A percentile compares a stretch with the other conserved stretches of the same genome.
phyloP scores from a whole-genome alignment of 2,113 vertebrate genomes.

The Halichoeres trimaculatus region DNA sequence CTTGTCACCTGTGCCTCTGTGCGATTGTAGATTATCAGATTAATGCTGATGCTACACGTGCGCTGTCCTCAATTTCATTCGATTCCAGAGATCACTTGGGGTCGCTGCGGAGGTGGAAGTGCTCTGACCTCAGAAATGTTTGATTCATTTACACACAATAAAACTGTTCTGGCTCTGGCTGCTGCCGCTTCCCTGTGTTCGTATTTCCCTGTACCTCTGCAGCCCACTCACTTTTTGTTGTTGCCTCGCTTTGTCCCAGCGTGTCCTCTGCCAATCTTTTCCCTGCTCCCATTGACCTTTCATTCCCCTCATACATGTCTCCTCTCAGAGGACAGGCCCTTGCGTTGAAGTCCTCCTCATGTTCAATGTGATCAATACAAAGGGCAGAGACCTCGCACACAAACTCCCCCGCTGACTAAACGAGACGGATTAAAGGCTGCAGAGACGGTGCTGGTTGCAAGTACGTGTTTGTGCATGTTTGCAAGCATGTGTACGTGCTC shows the following conservation, averaged over 20 bases:
- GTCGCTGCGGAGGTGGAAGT: constrained; percentile 61
- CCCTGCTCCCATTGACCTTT: constrained; percentile 72
- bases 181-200: constrained; percentile 47
- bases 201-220: constrained; percentile 46
- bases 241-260: constrained; percentile 48
- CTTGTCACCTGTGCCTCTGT: constrained; percentile 72
- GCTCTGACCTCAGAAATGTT: constrained; percentile 67
- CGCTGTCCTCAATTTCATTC: constrained; percentile 66
- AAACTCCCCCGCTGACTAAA: constrained; percentile 66
- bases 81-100: constrained; percentile 68
- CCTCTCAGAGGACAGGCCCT: constrained; percentile 65
- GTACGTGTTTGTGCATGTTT: constrained; percentile 47
- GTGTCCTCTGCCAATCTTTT: constrained; percentile 67
- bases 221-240: constrained; percentile 49
- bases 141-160: constrained; percentile 75
- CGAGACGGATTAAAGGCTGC: constrained; percentile 68
- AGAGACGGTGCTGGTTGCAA: constrained; percentile 49
- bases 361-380: constrained; percentile 79
- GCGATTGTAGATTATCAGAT: constrained; percentile 72
- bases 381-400: constrained; percentile 75
- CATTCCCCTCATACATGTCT: constrained; percentile 66
- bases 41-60: constrained; percentile 73
- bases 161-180: constrained; percentile 57
- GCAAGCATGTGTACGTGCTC: constrained; percentile 26
- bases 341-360: constrained; percentile 64